phyloP scores from a whole-genome alignment of 2,888 invertebrate species.

The Meghimatium bilineatum region DNA sequence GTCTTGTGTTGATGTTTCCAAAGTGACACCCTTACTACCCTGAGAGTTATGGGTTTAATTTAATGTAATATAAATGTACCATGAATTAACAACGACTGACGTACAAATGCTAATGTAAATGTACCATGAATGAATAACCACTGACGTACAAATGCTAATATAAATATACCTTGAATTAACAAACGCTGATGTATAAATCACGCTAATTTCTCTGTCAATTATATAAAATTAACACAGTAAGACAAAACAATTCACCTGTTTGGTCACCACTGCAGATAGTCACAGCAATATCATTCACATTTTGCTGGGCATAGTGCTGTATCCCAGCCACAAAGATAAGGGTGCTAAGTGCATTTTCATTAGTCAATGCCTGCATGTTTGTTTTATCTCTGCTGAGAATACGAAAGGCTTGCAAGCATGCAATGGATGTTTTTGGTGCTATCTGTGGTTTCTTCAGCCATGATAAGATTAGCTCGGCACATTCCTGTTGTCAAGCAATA shows the following conservation, averaged over 20 bases:
- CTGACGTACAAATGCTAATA: too few relatives aligned
- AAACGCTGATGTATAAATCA: too few relatives aligned
- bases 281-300: slow-evolving; percentile 62
- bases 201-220: too few relatives aligned
- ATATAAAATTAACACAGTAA: too few relatives aligned
- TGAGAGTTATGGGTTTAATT: too few relatives aligned
- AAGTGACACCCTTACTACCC: too few relatives aligned
- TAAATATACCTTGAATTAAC: too few relatives aligned
- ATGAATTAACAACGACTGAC: too few relatives aligned
- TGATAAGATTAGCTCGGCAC: slow-evolving; percentile 59
- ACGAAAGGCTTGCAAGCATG: slow-evolving; percentile 69
- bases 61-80: too few relatives aligned
- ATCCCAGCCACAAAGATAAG: slow-evolving; percentile 72
- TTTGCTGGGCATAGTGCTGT: slow-evolving; percentile 65
- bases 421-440: slow-evolving; percentile 53
- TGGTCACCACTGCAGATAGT: slow-evolving; percentile 67
- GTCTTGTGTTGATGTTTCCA: too few relatives aligned
- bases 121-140: too few relatives aligned
- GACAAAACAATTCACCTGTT: slow-evolving; percentile 56
- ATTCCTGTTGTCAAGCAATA: slow-evolving; percentile 58
- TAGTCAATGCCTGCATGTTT: slow-evolving; percentile 68
- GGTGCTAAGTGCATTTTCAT: slow-evolving; percentile 64
- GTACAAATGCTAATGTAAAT: too few relatives aligned
- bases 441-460: slow-evolving; percentile 58
- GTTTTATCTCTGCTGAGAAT: slow-evolving; percentile 74